These are phyloP conservation scores for Babyrousa celebensis DNA, from an alignment of 2,797 vertebrate species.

Conservation along the genomic window DNA sequence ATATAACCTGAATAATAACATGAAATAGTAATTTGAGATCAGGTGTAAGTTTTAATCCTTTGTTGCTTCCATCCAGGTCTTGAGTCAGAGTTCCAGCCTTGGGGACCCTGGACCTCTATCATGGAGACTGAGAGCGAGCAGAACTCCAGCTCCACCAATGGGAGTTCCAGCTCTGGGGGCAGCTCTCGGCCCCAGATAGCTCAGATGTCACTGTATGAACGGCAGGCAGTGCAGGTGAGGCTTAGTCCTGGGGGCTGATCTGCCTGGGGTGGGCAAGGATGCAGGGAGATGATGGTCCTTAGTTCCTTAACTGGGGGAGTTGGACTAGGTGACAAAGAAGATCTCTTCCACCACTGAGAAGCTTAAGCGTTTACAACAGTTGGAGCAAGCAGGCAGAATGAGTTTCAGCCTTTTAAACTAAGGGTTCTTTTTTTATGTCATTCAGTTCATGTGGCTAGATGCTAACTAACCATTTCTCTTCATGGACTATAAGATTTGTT, in stretches of 20 bases:
- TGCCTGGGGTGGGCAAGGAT: neutral
- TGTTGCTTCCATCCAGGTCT: conserved; percentile 82
- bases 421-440: conserved; percentile 17
- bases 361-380: conserved; percentile 11
- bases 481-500: neutral
- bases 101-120: conserved; percentile 84
- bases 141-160: conserved; percentile 95
- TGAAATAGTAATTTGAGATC: neutral
- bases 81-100: conserved; percentile 82
- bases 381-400: conserved; percentile 26
- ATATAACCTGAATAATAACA: neutral
- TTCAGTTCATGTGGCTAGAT: neutral
- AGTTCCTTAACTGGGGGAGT: neutral
- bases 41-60: conserved; percentile 28
- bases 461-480: conserved; percentile 35
- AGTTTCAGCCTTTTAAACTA: neutral
- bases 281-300: neutral
- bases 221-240: conserved; percentile 98
- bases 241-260: neutral
- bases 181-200: conserved; percentile 97
- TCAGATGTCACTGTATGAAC: conserved; percentile 98
- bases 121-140: conserved; percentile 99
- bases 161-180: conserved; percentile 94
- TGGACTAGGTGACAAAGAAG: neutral
- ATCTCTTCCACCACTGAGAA: conserved; percentile 2